Base-by-base conservation (phyloP, 2,113 vertebrate genomes). In the Mixornis gularis region DNA sequence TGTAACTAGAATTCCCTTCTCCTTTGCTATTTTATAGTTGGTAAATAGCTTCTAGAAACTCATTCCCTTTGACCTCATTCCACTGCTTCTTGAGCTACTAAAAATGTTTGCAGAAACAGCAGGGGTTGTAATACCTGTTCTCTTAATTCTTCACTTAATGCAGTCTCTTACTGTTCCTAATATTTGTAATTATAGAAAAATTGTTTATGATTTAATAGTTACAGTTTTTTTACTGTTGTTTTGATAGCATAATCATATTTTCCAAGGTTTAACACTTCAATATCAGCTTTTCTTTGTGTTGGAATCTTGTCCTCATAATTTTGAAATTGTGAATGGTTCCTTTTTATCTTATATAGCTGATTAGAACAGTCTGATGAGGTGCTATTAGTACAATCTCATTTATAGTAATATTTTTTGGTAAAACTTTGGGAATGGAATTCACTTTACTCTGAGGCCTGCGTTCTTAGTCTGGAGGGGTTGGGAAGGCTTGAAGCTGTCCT, bases 1-100 rank as follows among this genome's bases (percentile, higher is more conserved):
- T 64, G 41, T 86, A 96, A 70, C 69, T 77, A 76, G 85, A 95
- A 93, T 95, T 87, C 87, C 43, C 88, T 78, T 46, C 79, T 92
- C 46, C 69, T 93, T 85, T 93, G n/a, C 71, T 85, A 53, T 46
- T 77, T 95, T 92, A 80, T 56, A 53, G 59, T 63, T 40, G 13
- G 78, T 72, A 91, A 92, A 94, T 70, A 92, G 11, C 53, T 94
- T 87, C 78, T 66, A 83, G 81, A 93, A 93, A 87, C 27, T 79
- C 62, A 70, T 16, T 91, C 89, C 46, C 63, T 70, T 87, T 91
- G 60, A 72, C 73, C 64, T 95, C 84, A 85, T 94, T 93, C 59
- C 41, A 44, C 21, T 87, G 52, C 7, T 94, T 87, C 49, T 83
- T 48, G 46, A 66, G 13, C 9, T 78, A 86, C 84, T 78, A 78